A percentile compares a stretch with the other conserved stretches of the same genome.
These are phyloP conservation scores for Bombus turneri DNA, from an alignment of 1,140 invertebrate species.

Conservation along the genomic window DNA sequence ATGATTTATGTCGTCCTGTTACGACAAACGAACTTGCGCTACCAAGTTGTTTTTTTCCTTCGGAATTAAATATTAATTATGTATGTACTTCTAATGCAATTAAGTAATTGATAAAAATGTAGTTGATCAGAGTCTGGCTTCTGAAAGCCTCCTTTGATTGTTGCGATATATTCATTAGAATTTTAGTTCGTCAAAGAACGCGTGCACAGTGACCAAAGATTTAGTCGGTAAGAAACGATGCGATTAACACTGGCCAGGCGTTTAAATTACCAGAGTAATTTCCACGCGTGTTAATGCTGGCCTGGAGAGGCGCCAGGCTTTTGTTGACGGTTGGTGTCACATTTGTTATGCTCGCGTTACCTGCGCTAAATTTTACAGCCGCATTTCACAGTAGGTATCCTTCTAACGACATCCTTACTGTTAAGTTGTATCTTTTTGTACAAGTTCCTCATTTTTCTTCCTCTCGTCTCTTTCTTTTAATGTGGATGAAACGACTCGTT, in stretches of 20 bases:
- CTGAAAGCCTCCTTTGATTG: too few relatives aligned
- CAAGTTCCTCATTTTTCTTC: neutral
- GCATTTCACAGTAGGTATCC: neutral
- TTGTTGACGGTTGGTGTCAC: constrained; percentile 62
- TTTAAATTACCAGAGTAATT: constrained; percentile 61
- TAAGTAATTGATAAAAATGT: too few relatives aligned
- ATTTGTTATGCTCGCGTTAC: constrained; percentile 58
- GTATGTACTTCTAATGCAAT: too few relatives aligned
- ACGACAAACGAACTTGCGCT: too few relatives aligned
- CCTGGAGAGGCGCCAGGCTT: constrained; percentile 54
- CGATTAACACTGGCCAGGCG: constrained; percentile 52
- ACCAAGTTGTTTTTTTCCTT: too few relatives aligned
- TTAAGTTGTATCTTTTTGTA: too few relatives aligned
- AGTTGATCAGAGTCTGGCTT: too few relatives aligned
- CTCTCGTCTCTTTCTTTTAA: neutral
- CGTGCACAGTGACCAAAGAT: too few relatives aligned
- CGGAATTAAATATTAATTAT: too few relatives aligned
- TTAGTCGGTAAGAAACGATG: neutral
- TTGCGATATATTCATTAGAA: too few relatives aligned
- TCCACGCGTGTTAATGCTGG: constrained; percentile 56
- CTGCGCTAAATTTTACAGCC: constrained; percentile 32
- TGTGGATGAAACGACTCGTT: neutral
- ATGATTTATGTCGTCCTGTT: too few relatives aligned
- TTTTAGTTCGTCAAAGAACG: too few relatives aligned
- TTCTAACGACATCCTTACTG: neutral